These are phyloP conservation scores for Marisa cornuarietis DNA, from an alignment of 1,140 invertebrate genomes.

Conservation along the genomic window DNA sequence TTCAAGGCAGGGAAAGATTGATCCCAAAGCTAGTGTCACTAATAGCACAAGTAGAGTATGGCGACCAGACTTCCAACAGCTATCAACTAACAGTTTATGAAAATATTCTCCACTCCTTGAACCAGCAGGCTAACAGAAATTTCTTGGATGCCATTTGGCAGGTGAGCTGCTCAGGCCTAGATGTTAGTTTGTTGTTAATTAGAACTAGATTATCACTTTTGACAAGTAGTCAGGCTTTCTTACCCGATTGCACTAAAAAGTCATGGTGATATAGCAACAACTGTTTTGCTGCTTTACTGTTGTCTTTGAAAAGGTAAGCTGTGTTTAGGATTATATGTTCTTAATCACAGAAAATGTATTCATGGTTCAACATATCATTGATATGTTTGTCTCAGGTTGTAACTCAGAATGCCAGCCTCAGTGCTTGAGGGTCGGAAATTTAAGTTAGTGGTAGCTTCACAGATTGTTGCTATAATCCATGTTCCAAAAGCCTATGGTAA, in stretches of 20 bases:
- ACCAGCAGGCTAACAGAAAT: background rate
- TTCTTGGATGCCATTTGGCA: constrained; percentile 3
- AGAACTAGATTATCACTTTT: no score
- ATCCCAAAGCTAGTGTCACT: constrained; percentile 76
- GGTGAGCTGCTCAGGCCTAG: background rate
- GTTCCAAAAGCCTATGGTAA: background rate
- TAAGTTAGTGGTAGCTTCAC: background rate
- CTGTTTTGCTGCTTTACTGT: no score
- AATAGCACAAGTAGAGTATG: constrained; percentile 77
- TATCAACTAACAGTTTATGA: constrained; percentile 42
- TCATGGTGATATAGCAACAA: no score
- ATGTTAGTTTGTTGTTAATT: background rate
- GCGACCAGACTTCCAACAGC: constrained; percentile 64
- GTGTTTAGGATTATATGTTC: no score
- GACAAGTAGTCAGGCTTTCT: no score
- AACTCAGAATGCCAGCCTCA: no score
- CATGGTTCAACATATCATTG: no score
- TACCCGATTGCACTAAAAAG: no score
- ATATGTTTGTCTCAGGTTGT: no score
- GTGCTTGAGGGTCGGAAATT: background rate
- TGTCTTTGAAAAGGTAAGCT: no score
- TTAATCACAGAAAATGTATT: no score
- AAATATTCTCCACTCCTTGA: constrained; percentile 28
- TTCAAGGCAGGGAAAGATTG: background rate
- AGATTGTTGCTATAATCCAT: background rate